Conservation (phyloP, 1,140 invertebrate species). For the Bombus sibiricus region DNA sequence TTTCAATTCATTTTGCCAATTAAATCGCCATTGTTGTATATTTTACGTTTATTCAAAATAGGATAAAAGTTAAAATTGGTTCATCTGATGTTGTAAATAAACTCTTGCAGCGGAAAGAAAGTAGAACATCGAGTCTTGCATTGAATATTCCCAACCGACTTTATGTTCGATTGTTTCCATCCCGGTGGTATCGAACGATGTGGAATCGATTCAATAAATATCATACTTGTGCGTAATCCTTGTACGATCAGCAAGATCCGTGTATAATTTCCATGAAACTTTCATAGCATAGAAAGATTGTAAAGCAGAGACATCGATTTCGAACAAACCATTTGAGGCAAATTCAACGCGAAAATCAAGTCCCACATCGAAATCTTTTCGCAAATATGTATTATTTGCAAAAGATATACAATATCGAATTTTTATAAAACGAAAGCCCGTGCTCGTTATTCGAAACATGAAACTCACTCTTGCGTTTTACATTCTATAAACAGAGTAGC, state of each 20-base stretch:
- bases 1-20: background rate
- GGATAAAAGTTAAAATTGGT: background rate
- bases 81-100: background rate
- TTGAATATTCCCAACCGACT: background rate
- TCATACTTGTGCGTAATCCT: background rate
- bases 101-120: background rate
- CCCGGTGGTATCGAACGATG: background rate
- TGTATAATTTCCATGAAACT: background rate
- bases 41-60: background rate
- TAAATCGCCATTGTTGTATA: too few species aligned
- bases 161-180: background rate
- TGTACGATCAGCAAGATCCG: background rate
- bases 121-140: background rate
- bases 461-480: too few species aligned
- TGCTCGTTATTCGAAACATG: background rate
- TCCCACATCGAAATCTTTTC: too few species aligned
- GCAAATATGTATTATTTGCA: background rate
- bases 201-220: background rate
- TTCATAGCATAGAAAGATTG: background rate
- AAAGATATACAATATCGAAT: background rate
- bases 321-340: background rate
- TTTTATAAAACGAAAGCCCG: background rate
- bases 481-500: background rate
- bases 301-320: background rate
- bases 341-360: background rate